Evolutionary conservation across 2,113 vertebrate genomes (phyloP).

Genomic region (Riparia riparia): DNA sequence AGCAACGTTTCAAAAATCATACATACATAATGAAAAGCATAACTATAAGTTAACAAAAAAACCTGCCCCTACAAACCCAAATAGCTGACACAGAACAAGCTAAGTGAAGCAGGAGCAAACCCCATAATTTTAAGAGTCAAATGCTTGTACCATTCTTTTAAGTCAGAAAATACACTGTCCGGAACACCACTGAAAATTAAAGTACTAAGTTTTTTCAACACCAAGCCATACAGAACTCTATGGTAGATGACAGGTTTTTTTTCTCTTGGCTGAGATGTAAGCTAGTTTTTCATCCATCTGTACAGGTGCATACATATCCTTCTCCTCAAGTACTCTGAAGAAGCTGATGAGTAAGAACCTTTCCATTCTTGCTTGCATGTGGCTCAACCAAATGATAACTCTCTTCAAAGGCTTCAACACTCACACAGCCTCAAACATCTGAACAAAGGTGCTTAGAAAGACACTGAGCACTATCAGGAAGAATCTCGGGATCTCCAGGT

Average conservation of each 20-base stretch:
- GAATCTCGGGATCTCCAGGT: not conserved
- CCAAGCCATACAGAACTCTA: not conserved
- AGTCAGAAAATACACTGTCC: not conserved
- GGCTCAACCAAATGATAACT: not conserved
- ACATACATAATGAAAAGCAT: not conserved
- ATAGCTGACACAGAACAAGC: not conserved
- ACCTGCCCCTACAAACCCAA: not conserved
- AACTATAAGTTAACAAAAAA: not conserved
- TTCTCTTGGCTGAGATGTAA: not conserved
- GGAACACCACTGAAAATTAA: accelerated
- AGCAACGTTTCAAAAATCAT: not conserved
- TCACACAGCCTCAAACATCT: not conserved
- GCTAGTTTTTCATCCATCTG: not conserved
- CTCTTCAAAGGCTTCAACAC: not conserved
- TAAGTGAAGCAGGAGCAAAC: not conserved
- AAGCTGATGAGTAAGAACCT: not conserved
- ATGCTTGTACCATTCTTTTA: not conserved
- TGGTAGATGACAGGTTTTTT: not conserved
- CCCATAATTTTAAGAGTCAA: not conserved
- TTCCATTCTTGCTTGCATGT: not conserved
- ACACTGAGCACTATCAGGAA: not conserved
- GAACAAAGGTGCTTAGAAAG: not conserved
- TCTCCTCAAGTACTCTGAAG: not conserved
- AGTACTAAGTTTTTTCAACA: not conserved
- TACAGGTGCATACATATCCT: not conserved